Evolutionary conservation across 1,140 invertebrate genomes (phyloP).

Genomic region (Leptonema lineaticorne): DNA sequence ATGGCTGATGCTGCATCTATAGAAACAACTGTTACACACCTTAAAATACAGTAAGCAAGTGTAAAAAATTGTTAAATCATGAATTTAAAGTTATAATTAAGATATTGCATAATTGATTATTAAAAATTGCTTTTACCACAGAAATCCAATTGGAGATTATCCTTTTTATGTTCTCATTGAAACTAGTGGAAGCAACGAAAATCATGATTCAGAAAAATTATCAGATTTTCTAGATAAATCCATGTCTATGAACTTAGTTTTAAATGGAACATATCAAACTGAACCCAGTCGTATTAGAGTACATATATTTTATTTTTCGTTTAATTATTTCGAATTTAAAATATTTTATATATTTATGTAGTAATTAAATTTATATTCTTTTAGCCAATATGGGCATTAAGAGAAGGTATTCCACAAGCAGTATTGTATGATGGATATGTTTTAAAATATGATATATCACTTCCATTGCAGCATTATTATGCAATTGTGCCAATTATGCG

Average conservation of each 20-base stretch:
- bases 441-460: slow-evolving; percentile 95
- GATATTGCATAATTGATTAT: no score
- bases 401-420: slow-evolving; percentile 83
- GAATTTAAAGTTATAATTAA: background rate
- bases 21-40: slow-evolving; percentile 1
- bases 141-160: slow-evolving; percentile 63
- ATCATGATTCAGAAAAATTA: slow-evolving; percentile 88
- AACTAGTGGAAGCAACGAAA: slow-evolving; percentile 79
- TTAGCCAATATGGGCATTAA: slow-evolving; percentile 78
- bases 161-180: slow-evolving; percentile 93
- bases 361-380: slow-evolving; percentile 40
- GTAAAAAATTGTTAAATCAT: background rate
- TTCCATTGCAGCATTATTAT: slow-evolving; percentile 85
- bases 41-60: slow-evolving; percentile 12
- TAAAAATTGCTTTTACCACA: no score
- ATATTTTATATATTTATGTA: no score
- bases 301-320: slow-evolving; percentile 28
- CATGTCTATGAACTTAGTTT: slow-evolving; percentile 69
- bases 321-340: background rate
- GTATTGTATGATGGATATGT: slow-evolving; percentile 83
- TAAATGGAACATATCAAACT: slow-evolving; percentile 81
- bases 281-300: slow-evolving; percentile 79
- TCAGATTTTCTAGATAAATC: slow-evolving; percentile 72
- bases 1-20: slow-evolving; percentile 76
- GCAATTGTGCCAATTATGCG: slow-evolving; percentile 73